phyloP scores from a whole-genome alignment of 1,140 invertebrate genomes.

The Drosophila subobscura region DNA sequence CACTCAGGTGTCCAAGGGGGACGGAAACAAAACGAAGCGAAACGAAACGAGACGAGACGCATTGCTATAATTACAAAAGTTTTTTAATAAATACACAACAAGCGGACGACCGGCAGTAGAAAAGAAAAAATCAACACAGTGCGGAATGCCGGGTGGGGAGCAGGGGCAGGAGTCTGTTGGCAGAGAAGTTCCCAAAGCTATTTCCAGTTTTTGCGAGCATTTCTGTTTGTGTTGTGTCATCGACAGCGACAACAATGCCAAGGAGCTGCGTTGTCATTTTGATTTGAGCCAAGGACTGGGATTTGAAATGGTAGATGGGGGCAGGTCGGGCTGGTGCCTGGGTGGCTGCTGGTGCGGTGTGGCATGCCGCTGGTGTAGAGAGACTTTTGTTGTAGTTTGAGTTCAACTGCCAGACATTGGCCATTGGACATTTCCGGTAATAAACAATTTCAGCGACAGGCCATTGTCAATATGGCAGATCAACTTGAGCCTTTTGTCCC shows the following conservation, averaged over 20 bases:
- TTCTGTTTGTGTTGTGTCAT: conserved; percentile 60
- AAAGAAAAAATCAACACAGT: conserved; percentile 62
- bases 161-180: no score
- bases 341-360: conserved; percentile 9
- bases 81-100: conserved; percentile 76
- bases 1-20: conserved; percentile 56
- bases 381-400: conserved; percentile 15
- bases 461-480: conserved; percentile 67
- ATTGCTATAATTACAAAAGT: conserved; percentile 76
- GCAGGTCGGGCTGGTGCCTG: not conserved
- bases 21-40: not conserved
- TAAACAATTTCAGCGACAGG: conserved; percentile 56
- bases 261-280: conserved; percentile 63
- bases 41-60: conserved; percentile 37
- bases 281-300: conserved; percentile 55
- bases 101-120: conserved; percentile 31
- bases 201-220: conserved; percentile 11
- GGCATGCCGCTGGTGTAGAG: no score
- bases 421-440: conserved; percentile 59
- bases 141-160: not conserved
- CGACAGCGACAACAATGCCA: conserved; percentile 55
- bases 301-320: no score
- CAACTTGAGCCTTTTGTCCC: conserved; percentile 56
- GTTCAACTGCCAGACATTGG: conserved; percentile 58
- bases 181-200: conserved; percentile 44